Base-by-base conservation (phyloP, 2,797 vertebrate genomes). In the Rhinoraja longicauda region DNA sequence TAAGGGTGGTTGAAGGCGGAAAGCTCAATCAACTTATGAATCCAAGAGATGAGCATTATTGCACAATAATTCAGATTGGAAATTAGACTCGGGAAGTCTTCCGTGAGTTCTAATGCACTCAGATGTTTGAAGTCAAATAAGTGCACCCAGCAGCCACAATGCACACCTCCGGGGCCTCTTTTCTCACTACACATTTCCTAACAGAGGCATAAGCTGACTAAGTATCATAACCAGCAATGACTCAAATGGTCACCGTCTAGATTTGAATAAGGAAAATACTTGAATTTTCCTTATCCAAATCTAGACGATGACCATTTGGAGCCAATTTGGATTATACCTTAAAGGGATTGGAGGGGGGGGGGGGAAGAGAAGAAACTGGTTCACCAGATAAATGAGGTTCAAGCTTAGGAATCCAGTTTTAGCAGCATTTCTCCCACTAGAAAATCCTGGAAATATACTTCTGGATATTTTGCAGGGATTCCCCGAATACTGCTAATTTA, bases 1-100 rank as follows among this genome's bases (percentile, higher is more conserved):
- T 99, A 32, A 67, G n/a, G 59, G 32, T 9, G 62, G 67, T 67
- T 21, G 32, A 36, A 84, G 59, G 29, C 2, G 5, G 10, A 62
- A 19, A 88, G 7, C 62, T 67, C 9, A 13, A 64, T 36, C 17
- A 64, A 88, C 7, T 76, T 76, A 19, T 77, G n/a, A 77, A 77
- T 32, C 76, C 32, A 10, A 13, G n/a, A 9, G n/a, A 32, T 17
- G 12, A 2, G 29, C 75, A 77, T 32, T 32, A 32, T 77, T 75
- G 24, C 5, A 32, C 29, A 76, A 76, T 76, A 76, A 76, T 77
- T n/a, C 36, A 4, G 32, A 0, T 32, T 36, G 76, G 76, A 77
- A 77, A 77, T 77, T 12, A 77, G 76, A 36, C 76, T 77, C 1
- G 2, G 32, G 10, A 77, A 36, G 76, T 77, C 32, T 77, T 13